These are phyloP conservation scores for Teleiodes luculella DNA, from an alignment of 2,888 invertebrate species.

Conservation along the genomic window DNA sequence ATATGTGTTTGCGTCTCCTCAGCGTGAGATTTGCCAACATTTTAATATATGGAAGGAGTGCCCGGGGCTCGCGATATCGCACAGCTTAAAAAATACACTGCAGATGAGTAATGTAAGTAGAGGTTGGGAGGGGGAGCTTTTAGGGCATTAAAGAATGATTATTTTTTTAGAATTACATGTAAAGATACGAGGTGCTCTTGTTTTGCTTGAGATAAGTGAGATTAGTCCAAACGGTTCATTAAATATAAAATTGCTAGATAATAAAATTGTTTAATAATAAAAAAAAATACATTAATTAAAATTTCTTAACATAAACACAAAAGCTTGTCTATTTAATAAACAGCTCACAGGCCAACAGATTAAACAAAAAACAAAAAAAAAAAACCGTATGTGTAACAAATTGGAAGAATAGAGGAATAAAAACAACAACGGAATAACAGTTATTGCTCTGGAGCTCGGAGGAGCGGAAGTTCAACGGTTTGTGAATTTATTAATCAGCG, in stretches of 20 bases:
- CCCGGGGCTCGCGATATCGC: neutral
- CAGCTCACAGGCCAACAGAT: too few species aligned
- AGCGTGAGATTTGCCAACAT: slow-evolving; percentile 3
- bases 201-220: too few species aligned
- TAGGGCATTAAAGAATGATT: neutral
- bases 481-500: slow-evolving; percentile 26
- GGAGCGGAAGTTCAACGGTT: neutral
- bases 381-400: neutral
- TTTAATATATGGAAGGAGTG: slow-evolving; percentile 4
- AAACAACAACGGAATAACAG: neutral
- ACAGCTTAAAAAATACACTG: slow-evolving; percentile 9
- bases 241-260: too few species aligned
- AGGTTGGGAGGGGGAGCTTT: neutral
- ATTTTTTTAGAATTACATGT: neutral
- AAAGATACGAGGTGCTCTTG: too few species aligned
- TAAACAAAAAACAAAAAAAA: too few species aligned
- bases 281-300: too few species aligned
- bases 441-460: neutral
- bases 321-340: too few species aligned
- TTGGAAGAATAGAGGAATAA: neutral
- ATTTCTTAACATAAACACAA: too few species aligned
- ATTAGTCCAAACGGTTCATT: too few species aligned
- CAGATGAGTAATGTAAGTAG: neutral
- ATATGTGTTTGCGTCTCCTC: neutral
- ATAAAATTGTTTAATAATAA: too few species aligned